These are phyloP conservation scores for Hycleus cichorii DNA, from an alignment of 1,140 invertebrate genomes.

Conservation along the genomic window DNA sequence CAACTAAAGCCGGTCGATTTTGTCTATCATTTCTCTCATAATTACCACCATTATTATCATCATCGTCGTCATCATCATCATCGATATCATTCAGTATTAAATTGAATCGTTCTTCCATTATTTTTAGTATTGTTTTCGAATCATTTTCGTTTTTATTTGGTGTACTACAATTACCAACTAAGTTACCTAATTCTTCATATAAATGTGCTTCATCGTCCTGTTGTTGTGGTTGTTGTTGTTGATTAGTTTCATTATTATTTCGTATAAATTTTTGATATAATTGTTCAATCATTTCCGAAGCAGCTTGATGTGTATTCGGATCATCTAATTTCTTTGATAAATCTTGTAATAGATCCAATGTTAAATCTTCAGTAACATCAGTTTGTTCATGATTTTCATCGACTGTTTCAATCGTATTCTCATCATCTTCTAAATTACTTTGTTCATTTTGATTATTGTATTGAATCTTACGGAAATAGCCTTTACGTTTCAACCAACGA, in stretches of 20 bases:
- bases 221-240: neutral
- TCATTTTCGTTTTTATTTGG: slow-evolving; percentile 34
- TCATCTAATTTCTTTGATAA: slow-evolving; percentile 61
- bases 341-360: slow-evolving; percentile 61
- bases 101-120: slow-evolving; percentile 43
- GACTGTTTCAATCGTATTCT: slow-evolving; percentile 42
- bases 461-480: slow-evolving; percentile 40
- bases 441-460: slow-evolving; percentile 27
- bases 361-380: slow-evolving; percentile 66
- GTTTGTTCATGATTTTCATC: slow-evolving; percentile 45
- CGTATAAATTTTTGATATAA: slow-evolving; percentile 71
- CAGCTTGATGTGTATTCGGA: slow-evolving; percentile 64
- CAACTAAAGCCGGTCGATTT: slow-evolving; percentile 46
- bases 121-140: slow-evolving; percentile 31
- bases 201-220: slow-evolving; percentile 53
- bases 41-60: neutral
- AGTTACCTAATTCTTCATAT: slow-evolving; percentile 54
- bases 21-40: neutral
- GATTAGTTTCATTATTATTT: slow-evolving; percentile 57
- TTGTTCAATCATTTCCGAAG: slow-evolving; percentile 69
- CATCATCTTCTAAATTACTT: slow-evolving; percentile 34
- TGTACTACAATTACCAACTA: slow-evolving; percentile 36
- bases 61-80: neutral
- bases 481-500: slow-evolving; percentile 48
- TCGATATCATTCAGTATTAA: slow-evolving; percentile 37